Base-by-base conservation (phyloP, 2,888 invertebrate species). In the Adelognathus sp. region DNA sequence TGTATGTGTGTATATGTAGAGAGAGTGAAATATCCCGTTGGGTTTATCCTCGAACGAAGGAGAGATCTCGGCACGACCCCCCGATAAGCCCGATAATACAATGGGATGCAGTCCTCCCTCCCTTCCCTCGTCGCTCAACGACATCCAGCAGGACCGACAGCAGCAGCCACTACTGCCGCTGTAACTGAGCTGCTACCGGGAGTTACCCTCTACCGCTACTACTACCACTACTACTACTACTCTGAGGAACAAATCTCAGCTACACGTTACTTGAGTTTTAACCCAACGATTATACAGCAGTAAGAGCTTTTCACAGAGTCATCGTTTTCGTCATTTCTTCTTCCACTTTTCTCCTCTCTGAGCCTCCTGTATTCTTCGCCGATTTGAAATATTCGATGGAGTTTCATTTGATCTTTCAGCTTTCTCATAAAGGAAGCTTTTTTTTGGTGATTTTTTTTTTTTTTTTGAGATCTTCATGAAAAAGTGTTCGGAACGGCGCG, bases 11-110 rank as follows among this genome's bases (percentile, higher is more conserved):
- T n/a, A n/a, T n/a, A n/a, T n/a, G n/a, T n/a, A n/a, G n/a, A n/a
- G n/a, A n/a, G n/a, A n/a, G n/a, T n/a, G n/a, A 41, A n/a, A 14
- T 27, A 44, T 61, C 29, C 16, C 54, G 74, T 56, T 52, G 33
- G 33, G n/a, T n/a, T n/a, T 64, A 56, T 64, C 33, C 56, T 44
- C 44, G 56, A 44, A 44, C 44, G 56, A 64, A 31, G 39, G 46
- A 50, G n/a, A n/a, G 50, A 50, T 70, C 70, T 44, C 69, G 27
- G 21, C 46, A 33, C 50, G 58, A 46, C 33, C 52, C 64, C 36
- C 11, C 50, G 50, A 56, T 72, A 72, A 33, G 54, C 54, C 52
- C 50, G 58, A 76, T 66, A 76, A 76, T 66, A 66, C 64, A 71
- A 71, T 64, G 64, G 70, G 46, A 58, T 18, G 56, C 71, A 21